Evolutionary conservation across 2,797 vertebrate genomes (phyloP), one percentile per base, ranked within the genome.

Genomic region (Sarcophilus harrisii): DNA sequence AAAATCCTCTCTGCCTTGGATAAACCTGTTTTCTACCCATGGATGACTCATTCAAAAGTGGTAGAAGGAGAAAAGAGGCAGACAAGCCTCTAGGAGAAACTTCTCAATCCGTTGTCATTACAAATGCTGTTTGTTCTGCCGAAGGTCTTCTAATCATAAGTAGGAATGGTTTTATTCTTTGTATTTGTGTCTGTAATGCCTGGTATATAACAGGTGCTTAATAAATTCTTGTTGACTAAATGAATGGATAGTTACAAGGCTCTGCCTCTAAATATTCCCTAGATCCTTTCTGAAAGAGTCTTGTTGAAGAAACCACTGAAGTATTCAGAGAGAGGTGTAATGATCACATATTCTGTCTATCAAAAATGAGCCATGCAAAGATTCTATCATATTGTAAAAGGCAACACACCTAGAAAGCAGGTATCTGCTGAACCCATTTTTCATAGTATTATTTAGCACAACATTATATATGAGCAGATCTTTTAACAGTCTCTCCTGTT

Each of bases 361-460:
- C 73, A 81, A 9, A 11, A 81, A 24, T 45, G 38, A 10, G 38
- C 38, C 45, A 24, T 28, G 73, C 38, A 54, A n/a, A 96, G 57
- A 90, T 73, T 92, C 54, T 95, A 45, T 55, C 94, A 38, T 91
- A 87, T 87, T 87, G 45, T 45, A 87, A 87, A 87, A 45, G 45
- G 45, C 21, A 49, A 45, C 38, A 87, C 24, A 49, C 8, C 73
- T 49, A 49, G 73, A 49, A 45, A 49, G 38, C 10, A 87, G 38
- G 6, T 49, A 87, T 49, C 73, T 87, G 24, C 24, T 49, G 73
- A 87, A 27, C 24, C 24, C 73, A 3, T 27, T 81, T 81, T 45
- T 45, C 38, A 27, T 12, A 27, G 18, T 49, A 87, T 87, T 87
- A 45, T 87, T 87, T 27, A 27, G 38, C 3, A 49, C 73, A 45